Evolutionary conservation across 2,797 vertebrate species (phyloP), one percentile per base, ranked within the genome.

Genomic region (Etheostoma perlongum): DNA sequence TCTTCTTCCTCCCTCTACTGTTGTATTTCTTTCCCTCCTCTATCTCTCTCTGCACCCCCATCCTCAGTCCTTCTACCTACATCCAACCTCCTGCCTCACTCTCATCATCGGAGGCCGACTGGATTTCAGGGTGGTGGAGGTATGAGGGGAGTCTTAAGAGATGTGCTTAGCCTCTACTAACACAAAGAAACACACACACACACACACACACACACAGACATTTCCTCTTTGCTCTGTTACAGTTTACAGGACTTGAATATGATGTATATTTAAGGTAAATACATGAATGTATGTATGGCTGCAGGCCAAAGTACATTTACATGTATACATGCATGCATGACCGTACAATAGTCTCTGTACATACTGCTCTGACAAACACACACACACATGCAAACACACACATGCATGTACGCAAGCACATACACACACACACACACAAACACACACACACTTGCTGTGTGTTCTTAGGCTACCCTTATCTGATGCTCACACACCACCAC

Each of bases 251-350:
- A 42, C 15, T 72, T 25, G 5, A 55, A 52, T 67, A 12, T 23
- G 30, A 36, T 74, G 55, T 73, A 27, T 60, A 42, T 79, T 27
- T 61, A 58, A 78, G 47, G 25, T 81, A 74, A 87, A 79, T 70
- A 72, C 27, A 82, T 69, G 40, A 76, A 68, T 79, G 46, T 40
- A 78, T 74, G 57, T 44, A 74, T 81, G 74, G 74, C 71, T 83
- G 68, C 51, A 67, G 78, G 73, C 66, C 71, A 82, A 76, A 67
- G 76, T 79, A 81, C 68, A 85, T 81, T 67, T 67, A 80, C 80
- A 83, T 83, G 63, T 76, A 78, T 27, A 73, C 30, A 82, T 69
- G 58, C 48, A 77, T 74, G 67, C 59, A 81, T 85, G 72, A 64
- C 58, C 53, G 27, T 52, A 49, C 40, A 65, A 25, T 16, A 44